phyloP scores from a whole-genome alignment of 2,797 vertebrate genomes.

The Triplophysa bombifrons region DNA sequence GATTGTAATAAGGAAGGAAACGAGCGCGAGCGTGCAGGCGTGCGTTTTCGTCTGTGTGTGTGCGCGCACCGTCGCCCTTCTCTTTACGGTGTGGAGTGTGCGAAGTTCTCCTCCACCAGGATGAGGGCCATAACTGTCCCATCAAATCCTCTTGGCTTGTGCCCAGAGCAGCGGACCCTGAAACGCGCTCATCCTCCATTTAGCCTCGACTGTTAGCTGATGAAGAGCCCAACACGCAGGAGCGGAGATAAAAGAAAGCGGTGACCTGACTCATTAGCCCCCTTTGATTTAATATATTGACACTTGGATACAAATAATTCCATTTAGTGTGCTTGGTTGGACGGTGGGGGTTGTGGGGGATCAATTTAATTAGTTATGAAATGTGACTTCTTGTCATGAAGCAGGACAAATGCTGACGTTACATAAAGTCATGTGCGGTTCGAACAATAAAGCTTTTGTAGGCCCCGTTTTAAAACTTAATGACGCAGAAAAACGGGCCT shows the following conservation, averaged over 20 bases:
- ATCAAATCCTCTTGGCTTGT: constrained; percentile 74
- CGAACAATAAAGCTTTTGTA: constrained; percentile 96
- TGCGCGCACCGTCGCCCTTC: constrained; percentile 26
- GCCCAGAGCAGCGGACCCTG: constrained; percentile 72
- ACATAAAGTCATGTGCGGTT: constrained; percentile 92
- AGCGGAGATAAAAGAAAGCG: constrained; percentile 94
- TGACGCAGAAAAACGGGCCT: constrained; percentile 92
- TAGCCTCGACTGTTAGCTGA: constrained; percentile 81
- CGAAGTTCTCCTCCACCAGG: constrained; percentile 65
- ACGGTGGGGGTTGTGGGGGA: constrained; percentile 81
- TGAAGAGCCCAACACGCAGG: constrained; percentile 85
- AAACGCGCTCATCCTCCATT: constrained; percentile 75
- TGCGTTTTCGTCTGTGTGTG: constrained; percentile 9
- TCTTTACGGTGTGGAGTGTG: constrained; percentile 45
- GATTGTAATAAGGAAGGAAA: constrained; percentile 55
- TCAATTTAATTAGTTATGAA: constrained; percentile 99
- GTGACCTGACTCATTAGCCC: constrained; percentile 98
- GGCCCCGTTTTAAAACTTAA: constrained; percentile 93
- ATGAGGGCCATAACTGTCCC: constrained; percentile 76
- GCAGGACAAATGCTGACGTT: constrained; percentile 97
- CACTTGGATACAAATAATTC: constrained; percentile 98
- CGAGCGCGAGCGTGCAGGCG: constrained; percentile 23
- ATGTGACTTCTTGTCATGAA: constrained; percentile 95
- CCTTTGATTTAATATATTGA: constrained; percentile 99
- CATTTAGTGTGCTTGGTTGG: constrained; percentile 93